A percentile compares a stretch with the other conserved stretches of the same genome.
Conservation (phyloP, 2,113 vertebrate species). For the Ochotona princeps region DNA sequence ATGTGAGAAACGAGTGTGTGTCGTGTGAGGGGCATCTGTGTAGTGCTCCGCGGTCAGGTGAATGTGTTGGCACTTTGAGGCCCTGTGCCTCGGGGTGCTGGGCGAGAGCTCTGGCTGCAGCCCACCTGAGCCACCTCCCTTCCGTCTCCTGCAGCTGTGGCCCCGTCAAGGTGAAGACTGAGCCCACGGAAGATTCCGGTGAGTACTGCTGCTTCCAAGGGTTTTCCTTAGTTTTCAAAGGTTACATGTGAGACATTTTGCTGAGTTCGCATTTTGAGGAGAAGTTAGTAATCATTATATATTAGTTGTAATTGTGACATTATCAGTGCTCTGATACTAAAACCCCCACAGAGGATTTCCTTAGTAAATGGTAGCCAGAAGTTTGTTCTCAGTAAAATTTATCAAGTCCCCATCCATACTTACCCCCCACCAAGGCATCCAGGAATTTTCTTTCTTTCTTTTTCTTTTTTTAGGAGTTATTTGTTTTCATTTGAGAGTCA, state of each 20-base stretch:
- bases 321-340: neutral
- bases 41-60: neutral
- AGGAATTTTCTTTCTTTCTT: too few species aligned
- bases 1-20: neutral
- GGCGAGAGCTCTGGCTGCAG: accelerated
- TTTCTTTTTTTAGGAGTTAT: too few species aligned
- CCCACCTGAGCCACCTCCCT: neutral
- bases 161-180: conserved; percentile 86
- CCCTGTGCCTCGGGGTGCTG: accelerated
- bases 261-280: neutral
- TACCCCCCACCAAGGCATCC: neutral
- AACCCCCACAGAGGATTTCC: neutral
- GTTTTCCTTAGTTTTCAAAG: neutral
- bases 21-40: neutral
- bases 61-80: neutral
- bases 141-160: conserved; percentile 82
- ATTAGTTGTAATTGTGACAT: neutral
- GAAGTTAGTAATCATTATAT: neutral
- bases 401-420: neutral
- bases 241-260: neutral
- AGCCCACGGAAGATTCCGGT: conserved; percentile 87
- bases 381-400: neutral
- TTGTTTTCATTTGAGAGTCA: too few species aligned
- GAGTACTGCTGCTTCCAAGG: conserved; percentile 62
- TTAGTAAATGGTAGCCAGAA: neutral